phyloP scores from a whole-genome alignment of 2,797 vertebrate genomes.

The Synaphobranchus kaupii region DNA sequence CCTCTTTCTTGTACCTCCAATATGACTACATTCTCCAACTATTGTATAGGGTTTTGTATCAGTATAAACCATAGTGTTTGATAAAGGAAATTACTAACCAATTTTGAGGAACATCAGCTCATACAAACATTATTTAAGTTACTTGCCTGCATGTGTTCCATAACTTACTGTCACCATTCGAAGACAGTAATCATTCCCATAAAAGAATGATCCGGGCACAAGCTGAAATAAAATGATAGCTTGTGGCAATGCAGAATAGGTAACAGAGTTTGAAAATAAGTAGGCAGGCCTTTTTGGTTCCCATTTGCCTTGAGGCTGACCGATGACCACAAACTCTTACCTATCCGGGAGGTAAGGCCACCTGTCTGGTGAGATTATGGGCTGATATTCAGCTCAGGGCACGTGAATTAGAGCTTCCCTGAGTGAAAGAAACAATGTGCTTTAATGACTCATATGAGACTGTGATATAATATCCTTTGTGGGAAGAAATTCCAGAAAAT shows the following conservation, averaged over 20 bases:
- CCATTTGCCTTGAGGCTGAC: constrained; percentile 56
- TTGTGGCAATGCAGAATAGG: constrained; percentile 27
- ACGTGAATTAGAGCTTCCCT: constrained; percentile 45
- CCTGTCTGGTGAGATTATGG: constrained; percentile 44
- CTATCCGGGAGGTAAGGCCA: constrained; percentile 37
- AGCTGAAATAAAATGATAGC: not conserved
- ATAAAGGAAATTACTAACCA: too few relatives aligned
- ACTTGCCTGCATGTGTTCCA: too few relatives aligned
- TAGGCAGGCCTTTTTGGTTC: constrained; percentile 47
- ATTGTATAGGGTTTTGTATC: too few relatives aligned
- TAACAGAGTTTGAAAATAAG: constrained; percentile 44
- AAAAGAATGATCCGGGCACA: not conserved
- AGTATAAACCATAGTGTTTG: too few relatives aligned
- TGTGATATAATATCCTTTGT: constrained; percentile 35
- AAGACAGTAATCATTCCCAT: not conserved
- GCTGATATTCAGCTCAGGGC: constrained; percentile 29
- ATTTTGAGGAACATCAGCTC: too few relatives aligned
- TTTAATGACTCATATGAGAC: constrained; percentile 45
- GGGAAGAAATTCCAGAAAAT: constrained; percentile 33
- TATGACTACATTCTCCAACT: too few relatives aligned
- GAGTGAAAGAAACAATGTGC: constrained; percentile 36
- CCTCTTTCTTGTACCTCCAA: too few relatives aligned
- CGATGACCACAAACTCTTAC: constrained; percentile 9
- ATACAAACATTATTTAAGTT: too few relatives aligned
- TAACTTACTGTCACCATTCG: too few relatives aligned